These are phyloP conservation scores for Pollenia griseotomentosa DNA, from an alignment of 2,888 invertebrate genomes.

Conservation along the genomic window DNA sequence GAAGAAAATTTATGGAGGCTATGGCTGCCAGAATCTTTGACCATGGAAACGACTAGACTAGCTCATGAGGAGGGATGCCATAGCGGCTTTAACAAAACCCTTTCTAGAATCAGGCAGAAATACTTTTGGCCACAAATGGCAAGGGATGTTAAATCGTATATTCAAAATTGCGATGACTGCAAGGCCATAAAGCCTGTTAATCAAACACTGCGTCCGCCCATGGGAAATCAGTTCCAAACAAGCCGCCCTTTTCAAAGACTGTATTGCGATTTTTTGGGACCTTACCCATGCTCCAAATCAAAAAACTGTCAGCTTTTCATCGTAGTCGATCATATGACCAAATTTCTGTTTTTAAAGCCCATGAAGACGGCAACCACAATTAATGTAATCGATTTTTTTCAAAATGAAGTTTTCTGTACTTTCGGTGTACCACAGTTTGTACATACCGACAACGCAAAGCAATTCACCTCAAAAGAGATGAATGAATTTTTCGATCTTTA, in stretches of 20 bases:
- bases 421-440: too few relatives aligned
- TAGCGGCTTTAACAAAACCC: conserved; percentile 39
- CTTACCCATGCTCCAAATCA: conserved; percentile 11
- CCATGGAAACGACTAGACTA: neutral
- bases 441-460: too few relatives aligned
- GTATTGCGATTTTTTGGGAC: conserved; percentile 16
- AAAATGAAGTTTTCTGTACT: conserved; percentile 7
- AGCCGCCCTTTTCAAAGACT: conserved; percentile 3
- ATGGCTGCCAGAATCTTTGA: conserved; percentile 39
- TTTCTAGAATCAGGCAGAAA: conserved; percentile 10
- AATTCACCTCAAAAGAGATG: too few relatives aligned
- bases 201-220: conserved; percentile 7
- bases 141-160: neutral
- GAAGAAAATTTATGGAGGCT: conserved; percentile 35
- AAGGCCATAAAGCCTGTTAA: conserved; percentile 13
- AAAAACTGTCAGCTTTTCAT: conserved; percentile 22
- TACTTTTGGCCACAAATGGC: conserved; percentile 41
- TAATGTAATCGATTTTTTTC: conserved; percentile 18
- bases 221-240: conserved; percentile 22
- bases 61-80: conserved; percentile 34
- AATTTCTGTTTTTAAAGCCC: conserved; percentile 5
- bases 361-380: conserved; percentile 9
- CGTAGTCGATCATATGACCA: neutral
- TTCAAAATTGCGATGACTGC: neutral
- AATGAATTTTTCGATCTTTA: too few relatives aligned